Evolutionary conservation across 2,888 invertebrate genomes (phyloP).

Genomic region (Tiliacea citrago): DNA sequence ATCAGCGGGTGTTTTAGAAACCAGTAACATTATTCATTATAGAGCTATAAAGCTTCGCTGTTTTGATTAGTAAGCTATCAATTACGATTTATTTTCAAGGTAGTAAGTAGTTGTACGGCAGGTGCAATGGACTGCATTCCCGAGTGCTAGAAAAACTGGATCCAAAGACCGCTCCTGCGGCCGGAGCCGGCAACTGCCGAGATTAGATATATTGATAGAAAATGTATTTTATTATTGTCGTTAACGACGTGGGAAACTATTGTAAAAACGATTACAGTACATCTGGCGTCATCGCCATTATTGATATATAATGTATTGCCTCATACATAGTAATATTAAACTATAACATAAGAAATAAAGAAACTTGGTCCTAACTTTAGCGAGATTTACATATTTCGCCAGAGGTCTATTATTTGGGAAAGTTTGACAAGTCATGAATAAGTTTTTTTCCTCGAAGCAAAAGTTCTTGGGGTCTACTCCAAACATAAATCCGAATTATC

Average conservation of each 20-base stretch:
- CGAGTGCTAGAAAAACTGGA: slow-evolving; percentile 87
- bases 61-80: slow-evolving; percentile 72
- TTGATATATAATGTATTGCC: slow-evolving; percentile 14
- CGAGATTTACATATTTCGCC: slow-evolving; percentile 44
- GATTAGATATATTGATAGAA: slow-evolving; percentile 82
- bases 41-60: slow-evolving; percentile 56
- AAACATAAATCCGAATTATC: too few relatives aligned
- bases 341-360: slow-evolving; percentile 2
- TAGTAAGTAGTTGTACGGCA: slow-evolving; percentile 73
- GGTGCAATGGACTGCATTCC: slow-evolving; percentile 88
- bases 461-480: too few relatives aligned
- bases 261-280: slow-evolving; percentile 47
- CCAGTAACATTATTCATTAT: slow-evolving; percentile 56
- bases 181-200: slow-evolving; percentile 71
- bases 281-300: slow-evolving; percentile 21
- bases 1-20: slow-evolving; percentile 50
- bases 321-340: slow-evolving; percentile 16
- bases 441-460: slow-evolving; percentile 32
- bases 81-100: slow-evolving; percentile 75
- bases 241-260: slow-evolving; percentile 75
- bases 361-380: slow-evolving; percentile 30
- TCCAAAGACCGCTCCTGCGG: slow-evolving; percentile 75
- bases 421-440: slow-evolving; percentile 47
- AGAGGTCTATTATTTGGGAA: slow-evolving; percentile 40
- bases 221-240: slow-evolving; percentile 75